Percentiles rank a stretch among this genome's conserved stretches.
Evolutionary conservation across 2,888 invertebrate species (phyloP).

Genomic region (Papilio elwesi): DNA sequence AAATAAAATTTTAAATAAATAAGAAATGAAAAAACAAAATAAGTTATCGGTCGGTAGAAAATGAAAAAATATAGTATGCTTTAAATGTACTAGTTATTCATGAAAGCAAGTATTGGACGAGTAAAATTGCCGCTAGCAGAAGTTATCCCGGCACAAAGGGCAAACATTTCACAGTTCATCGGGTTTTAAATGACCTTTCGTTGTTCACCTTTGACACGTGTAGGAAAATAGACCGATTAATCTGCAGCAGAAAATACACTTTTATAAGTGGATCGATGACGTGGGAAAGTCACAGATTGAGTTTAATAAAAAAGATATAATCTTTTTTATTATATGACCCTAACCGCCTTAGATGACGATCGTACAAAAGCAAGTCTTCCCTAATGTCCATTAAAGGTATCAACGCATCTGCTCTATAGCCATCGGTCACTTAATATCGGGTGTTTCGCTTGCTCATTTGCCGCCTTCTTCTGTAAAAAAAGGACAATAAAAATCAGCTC

Average conservation of each 20-base stretch:
- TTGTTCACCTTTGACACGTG: slow-evolving; percentile 27
- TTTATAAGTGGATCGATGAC: neutral
- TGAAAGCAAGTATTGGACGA: neutral
- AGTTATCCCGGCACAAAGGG: slow-evolving; percentile 14
- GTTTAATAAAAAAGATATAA: neutral
- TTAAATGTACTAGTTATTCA: neutral
- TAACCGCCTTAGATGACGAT: no score
- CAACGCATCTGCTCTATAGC: no score
- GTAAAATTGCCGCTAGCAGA: neutral
- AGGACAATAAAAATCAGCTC: no score
- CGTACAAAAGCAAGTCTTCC: no score
- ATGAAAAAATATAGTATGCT: no score
- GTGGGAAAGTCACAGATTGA: neutral
- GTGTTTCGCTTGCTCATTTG: no score
- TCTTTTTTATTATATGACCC: neutral
- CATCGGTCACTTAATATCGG: no score
- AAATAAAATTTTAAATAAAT: no score
- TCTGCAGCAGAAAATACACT: neutral
- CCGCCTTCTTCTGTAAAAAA: no score
- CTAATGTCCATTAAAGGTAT: no score
- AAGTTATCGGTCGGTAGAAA: no score
- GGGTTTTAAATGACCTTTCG: slow-evolving; percentile 35
- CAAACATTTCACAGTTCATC: slow-evolving; percentile 33
- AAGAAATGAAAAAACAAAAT: no score
- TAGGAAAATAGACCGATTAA: slow-evolving; percentile 21